Evolutionary conservation across 2,113 vertebrate species (phyloP).

Genomic region (Hypocryptadius cinnamomeus): DNA sequence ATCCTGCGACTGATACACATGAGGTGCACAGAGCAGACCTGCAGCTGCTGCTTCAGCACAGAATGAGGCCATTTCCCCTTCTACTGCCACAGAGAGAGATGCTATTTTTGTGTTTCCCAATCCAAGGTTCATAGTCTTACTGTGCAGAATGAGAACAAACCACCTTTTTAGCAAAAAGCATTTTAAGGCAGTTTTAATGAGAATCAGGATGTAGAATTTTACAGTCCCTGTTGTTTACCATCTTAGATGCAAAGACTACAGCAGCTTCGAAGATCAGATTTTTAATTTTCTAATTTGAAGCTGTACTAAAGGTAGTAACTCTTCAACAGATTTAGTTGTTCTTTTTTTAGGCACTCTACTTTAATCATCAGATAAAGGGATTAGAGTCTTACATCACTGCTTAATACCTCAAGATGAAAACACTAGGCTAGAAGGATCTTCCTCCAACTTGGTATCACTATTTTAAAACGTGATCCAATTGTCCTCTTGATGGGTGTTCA

Average conservation of each 20-base stretch:
- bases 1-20: accelerated
- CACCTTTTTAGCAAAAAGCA: not conserved
- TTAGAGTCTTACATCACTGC: not conserved
- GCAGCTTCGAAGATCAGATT: not conserved
- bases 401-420: not conserved
- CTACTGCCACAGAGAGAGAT: not conserved
- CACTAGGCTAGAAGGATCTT: not conserved
- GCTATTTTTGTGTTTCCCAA: not conserved
- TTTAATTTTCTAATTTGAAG: not conserved
- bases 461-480: not conserved
- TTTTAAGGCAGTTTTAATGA: not conserved
- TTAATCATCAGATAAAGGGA: not conserved
- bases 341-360: not conserved
- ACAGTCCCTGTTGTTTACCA: not conserved
- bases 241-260: not conserved
- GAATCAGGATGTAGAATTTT: not conserved
- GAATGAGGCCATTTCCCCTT: not conserved
- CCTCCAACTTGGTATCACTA: not conserved
- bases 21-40: not conserved
- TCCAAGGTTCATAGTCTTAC: not conserved
- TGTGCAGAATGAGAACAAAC: not conserved
- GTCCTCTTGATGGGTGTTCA: not conserved
- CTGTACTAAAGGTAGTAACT: not conserved
- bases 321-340: not conserved
- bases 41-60: not conserved